Percentiles rank a stretch among this genome's conserved stretches.
These are phyloP conservation scores for Hormiphora californensis DNA, from an alignment of 37 sponge, comb jelly and placozoan species.

Conservation along the genomic window DNA sequence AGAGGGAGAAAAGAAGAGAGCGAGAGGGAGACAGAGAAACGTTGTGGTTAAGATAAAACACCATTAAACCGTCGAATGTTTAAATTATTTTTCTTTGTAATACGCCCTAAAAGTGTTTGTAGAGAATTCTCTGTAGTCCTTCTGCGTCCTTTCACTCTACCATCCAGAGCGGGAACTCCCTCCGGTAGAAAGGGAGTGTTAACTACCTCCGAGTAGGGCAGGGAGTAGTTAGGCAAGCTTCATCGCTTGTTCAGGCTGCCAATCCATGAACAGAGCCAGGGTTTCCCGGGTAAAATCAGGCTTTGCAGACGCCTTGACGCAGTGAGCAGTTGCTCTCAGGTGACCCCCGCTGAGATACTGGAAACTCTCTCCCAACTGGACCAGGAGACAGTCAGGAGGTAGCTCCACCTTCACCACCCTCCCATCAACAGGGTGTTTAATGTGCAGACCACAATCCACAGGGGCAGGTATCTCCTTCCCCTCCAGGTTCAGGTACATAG, in stretches of 20 bases:
- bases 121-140: neutral
- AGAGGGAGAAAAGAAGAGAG: no score
- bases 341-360: constrained; percentile 15
- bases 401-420: neutral
- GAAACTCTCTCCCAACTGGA: neutral
- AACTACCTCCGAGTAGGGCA: neutral
- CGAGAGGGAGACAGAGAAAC: no score
- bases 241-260: neutral
- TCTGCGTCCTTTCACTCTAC: neutral
- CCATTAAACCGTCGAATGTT: no score
- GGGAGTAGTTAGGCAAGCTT: neutral
- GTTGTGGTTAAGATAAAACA: no score
- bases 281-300: neutral
- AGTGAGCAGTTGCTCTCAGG: constrained; percentile 1
- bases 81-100: neutral
- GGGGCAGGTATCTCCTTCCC: constrained; percentile 6
- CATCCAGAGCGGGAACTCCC: constrained; percentile 7
- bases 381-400: neutral
- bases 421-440: neutral
- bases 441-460: neutral
- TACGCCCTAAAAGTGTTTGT: neutral
- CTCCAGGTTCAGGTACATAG: neutral
- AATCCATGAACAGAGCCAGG: constrained; percentile 7
- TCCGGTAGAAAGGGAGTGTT: neutral
- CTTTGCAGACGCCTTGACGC: neutral